These are phyloP conservation scores for Callitettix versicolor DNA, from an alignment of 1,140 invertebrate genomes.

Conservation along the genomic window DNA sequence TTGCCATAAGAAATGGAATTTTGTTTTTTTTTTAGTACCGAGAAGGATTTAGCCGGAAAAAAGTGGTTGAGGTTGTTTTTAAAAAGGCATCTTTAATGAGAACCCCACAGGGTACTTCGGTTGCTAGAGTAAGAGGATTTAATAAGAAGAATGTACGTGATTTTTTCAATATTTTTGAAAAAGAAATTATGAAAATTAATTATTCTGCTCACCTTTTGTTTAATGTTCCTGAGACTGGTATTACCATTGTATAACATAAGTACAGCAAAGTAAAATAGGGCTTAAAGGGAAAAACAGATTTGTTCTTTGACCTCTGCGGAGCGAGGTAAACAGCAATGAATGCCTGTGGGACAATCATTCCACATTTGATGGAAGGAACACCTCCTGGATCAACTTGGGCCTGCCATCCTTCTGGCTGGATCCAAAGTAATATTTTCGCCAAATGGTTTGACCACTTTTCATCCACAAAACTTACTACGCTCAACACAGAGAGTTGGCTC, in stretches of 20 bases:
- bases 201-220: conserved; percentile 25
- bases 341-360: conserved; percentile 29
- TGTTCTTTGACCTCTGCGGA: conserved; percentile 25
- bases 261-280: conserved; percentile 26
- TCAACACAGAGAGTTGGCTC: conserved; percentile 25
- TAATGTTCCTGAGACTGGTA: conserved; percentile 33
- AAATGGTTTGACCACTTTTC: conserved; percentile 30
- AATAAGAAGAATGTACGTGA: conserved; percentile 30
- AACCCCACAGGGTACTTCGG: conserved; percentile 33
- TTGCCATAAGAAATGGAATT: conserved; percentile 3
- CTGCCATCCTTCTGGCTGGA: conserved; percentile 27
- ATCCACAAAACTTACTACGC: conserved; percentile 27
- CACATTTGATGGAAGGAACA: conserved; percentile 29
- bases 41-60: conserved; percentile 21
- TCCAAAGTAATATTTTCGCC: conserved; percentile 27
- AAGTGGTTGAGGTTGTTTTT: conserved; percentile 31
- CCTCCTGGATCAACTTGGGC: conserved; percentile 28
- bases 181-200: conserved; percentile 12
- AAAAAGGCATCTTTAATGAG: conserved; percentile 31
- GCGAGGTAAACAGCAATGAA: conserved; percentile 29
- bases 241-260: conserved; percentile 27
- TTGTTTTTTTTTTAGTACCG: background rate
- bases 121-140: conserved; percentile 32
- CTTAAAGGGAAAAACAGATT: conserved; percentile 27
- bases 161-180: conserved; percentile 30